Conservation (phyloP, 2,113 vertebrate genomes). For the Laticauda laticaudata region DNA sequence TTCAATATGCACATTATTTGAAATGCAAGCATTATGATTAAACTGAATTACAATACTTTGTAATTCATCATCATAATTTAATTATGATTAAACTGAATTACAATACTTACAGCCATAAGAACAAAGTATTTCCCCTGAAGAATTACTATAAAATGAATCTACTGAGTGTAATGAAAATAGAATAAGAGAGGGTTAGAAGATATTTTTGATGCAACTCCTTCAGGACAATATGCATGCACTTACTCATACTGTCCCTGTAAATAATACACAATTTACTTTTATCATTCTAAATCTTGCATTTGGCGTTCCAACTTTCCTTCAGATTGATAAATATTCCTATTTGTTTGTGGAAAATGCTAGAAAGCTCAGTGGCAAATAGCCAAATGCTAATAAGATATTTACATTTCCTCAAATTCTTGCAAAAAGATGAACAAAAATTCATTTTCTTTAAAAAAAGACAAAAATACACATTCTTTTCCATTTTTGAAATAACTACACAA, state of each 20-base stretch:
- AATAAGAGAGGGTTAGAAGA: not conserved
- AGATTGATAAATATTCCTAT: not conserved
- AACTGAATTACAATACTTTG: not conserved
- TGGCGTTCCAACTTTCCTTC: not conserved
- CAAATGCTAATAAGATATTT: not conserved
- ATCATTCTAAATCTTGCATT: not conserved
- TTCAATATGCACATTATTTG: not conserved
- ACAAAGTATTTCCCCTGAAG: not conserved
- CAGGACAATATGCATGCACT: not conserved
- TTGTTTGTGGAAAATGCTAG: not conserved
- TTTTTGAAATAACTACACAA: not conserved
- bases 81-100: not conserved
- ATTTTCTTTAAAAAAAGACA: not conserved
- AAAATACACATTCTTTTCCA: too few species aligned
- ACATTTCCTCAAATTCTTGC: not conserved
- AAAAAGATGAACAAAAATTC: not conserved
- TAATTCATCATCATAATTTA: too few species aligned
- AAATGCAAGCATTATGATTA: not conserved
- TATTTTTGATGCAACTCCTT: not conserved
- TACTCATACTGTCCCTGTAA: not conserved
- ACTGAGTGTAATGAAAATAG: not conserved
- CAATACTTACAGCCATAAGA: not conserved
- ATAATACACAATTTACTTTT: not conserved
- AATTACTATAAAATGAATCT: not conserved
- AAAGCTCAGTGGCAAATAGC: slow-evolving; percentile 3